Evolutionary conservation across 2,797 vertebrate genomes (phyloP).

Genomic region (Crax fasciolata): DNA sequence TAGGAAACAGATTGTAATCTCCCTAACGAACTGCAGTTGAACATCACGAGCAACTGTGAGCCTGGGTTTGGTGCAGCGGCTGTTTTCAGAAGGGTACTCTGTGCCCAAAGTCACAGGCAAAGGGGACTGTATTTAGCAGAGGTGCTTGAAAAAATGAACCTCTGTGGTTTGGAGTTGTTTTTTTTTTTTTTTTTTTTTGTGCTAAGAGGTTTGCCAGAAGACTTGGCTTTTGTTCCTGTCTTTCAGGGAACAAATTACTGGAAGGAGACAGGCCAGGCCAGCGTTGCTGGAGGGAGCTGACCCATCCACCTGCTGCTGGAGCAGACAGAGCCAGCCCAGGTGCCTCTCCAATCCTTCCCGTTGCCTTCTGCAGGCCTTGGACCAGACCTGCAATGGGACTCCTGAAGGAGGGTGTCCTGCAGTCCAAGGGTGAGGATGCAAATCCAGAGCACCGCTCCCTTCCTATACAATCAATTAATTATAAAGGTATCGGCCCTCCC

Average conservation of each 20-base stretch:
- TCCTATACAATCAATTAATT: background rate
- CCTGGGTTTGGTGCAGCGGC: background rate
- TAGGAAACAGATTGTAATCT: conserved; percentile 33
- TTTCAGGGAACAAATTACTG: background rate
- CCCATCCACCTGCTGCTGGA: background rate
- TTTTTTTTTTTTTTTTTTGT: background rate
- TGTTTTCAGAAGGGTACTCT: background rate
- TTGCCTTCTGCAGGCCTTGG: background rate
- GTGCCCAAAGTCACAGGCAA: background rate
- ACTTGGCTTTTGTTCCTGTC: background rate
- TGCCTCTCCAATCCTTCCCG: background rate
- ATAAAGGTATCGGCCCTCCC: background rate
- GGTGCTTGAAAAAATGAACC: background rate
- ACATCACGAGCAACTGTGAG: background rate
- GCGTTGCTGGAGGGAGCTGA: background rate
- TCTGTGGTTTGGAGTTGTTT: too few relatives aligned
- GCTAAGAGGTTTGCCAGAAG: background rate
- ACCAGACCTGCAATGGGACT: background rate
- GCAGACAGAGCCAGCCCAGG: background rate
- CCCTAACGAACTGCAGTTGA: background rate
- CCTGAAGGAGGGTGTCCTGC: background rate
- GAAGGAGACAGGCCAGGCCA: background rate
- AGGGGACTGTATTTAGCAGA: background rate
- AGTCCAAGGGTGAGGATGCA: background rate
- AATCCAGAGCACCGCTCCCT: background rate